phyloP scores from a whole-genome alignment of 2,888 invertebrate species.

The Aphidoletes aphidimyza region DNA sequence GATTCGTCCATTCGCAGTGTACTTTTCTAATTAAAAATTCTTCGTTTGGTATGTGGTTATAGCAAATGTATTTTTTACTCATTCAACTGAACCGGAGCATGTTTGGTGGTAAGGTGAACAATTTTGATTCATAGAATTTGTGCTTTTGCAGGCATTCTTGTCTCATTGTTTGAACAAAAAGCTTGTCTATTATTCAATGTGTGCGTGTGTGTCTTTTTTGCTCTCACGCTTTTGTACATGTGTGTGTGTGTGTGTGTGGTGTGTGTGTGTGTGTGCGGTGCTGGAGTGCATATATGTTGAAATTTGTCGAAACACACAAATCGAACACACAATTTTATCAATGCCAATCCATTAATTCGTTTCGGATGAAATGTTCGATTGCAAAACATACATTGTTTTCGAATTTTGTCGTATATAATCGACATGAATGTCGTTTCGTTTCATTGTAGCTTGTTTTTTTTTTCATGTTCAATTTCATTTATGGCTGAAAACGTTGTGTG shows the following conservation, averaged over 20 bases:
- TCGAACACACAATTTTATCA: slow-evolving; percentile 13
- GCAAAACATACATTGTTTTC: slow-evolving; percentile 29
- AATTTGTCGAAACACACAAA: slow-evolving; percentile 15
- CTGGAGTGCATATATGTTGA: neutral
- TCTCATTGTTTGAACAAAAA: neutral
- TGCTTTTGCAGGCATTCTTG: slow-evolving; percentile 43
- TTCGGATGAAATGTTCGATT: slow-evolving; percentile 21
- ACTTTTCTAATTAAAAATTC: slow-evolving; percentile 49
- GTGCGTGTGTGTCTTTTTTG: slow-evolving; percentile 23
- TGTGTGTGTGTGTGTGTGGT: neutral
- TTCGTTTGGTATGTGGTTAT: neutral
- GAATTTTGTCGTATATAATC: slow-evolving; percentile 24
- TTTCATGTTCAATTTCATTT: neutral
- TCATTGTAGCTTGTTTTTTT: neutral
- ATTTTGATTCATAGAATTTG: slow-evolving; percentile 1
- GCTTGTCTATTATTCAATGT: neutral
- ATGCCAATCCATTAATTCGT: slow-evolving; percentile 19
- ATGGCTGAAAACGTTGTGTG: neutral
- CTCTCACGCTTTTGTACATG: too few relatives aligned
- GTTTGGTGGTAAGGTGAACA: slow-evolving; percentile 30
- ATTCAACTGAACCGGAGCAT: slow-evolving; percentile 7
- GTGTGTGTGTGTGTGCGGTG: neutral
- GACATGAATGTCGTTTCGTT: neutral
- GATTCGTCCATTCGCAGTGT: neutral
- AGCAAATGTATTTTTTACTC: neutral